Conservation (phyloP, 1,140 invertebrate species). For the Cardiocondyla obscurior region DNA sequence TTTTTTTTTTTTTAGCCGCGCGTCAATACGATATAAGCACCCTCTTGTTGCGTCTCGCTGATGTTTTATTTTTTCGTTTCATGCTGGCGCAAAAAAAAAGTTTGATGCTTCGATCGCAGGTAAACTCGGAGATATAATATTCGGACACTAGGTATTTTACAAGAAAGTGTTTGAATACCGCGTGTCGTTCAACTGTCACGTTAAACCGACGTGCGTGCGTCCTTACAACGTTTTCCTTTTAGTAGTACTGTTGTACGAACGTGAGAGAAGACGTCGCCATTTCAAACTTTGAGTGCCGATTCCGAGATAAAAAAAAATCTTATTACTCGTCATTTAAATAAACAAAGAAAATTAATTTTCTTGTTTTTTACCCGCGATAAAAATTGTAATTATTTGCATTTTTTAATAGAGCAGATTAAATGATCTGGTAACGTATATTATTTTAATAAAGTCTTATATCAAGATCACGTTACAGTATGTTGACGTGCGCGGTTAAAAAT, state of each 20-base stretch:
- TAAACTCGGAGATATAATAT: slow-evolving; percentile 3
- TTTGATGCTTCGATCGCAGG: slow-evolving; percentile 22
- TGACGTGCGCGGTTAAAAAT: background rate
- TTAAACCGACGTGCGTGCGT: slow-evolving; percentile 7
- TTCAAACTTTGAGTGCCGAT: background rate
- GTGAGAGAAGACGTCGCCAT: background rate
- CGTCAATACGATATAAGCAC: background rate
- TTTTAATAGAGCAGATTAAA: too few relatives aligned
- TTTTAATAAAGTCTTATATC: too few relatives aligned
- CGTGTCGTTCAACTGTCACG: slow-evolving; percentile 42
- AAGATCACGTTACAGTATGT: too few relatives aligned
- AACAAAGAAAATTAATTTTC: slow-evolving; percentile 24
- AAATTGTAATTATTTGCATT: too few relatives aligned
- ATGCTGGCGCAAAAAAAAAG: background rate
- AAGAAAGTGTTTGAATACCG: background rate
- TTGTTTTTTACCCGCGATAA: background rate
- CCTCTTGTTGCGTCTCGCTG: background rate
- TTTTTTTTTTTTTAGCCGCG: background rate
- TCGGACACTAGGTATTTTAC: slow-evolving; percentile 7
- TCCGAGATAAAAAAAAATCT: background rate
- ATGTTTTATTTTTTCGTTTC: background rate
- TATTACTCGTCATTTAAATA: too few relatives aligned
- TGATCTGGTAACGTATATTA: too few relatives aligned
- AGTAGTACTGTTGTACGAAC: background rate
- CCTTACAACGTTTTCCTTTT: slow-evolving; percentile 45